Evolutionary conservation across 2,113 vertebrate species (phyloP).

Genomic region (Ceuthmochares aereus): DNA sequence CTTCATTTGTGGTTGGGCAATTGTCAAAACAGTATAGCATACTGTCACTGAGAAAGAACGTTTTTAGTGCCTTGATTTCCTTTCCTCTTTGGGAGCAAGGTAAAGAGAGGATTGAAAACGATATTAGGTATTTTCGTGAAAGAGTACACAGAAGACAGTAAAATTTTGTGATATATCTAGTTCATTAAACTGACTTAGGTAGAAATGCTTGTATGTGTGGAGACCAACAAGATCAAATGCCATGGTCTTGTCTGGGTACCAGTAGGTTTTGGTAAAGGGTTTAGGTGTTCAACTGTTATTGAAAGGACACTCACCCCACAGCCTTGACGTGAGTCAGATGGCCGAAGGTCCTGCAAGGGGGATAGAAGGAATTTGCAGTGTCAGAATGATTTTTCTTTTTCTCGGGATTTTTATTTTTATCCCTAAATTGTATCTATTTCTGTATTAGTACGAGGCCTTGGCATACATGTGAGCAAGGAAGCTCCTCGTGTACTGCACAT

Average conservation of each 20-base stretch:
- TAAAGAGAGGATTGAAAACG: neutral
- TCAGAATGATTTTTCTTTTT: neutral
- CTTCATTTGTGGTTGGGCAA: neutral
- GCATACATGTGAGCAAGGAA: neutral
- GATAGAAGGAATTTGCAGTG: neutral
- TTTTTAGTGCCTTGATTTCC: neutral
- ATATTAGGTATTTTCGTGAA: neutral
- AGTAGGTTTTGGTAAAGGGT: neutral
- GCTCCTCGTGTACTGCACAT: neutral
- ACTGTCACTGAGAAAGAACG: neutral
- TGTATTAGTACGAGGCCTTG: neutral
- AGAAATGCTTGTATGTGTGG: neutral
- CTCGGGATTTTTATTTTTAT: neutral
- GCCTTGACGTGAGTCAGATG: neutral
- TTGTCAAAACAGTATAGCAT: neutral
- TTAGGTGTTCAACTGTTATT: neutral
- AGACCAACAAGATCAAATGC: neutral
- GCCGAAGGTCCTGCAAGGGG: neutral
- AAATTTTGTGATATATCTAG: neutral
- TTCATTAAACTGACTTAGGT: neutral
- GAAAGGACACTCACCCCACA: neutral
- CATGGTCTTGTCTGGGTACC: neutral
- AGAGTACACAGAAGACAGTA: fast-evolving
- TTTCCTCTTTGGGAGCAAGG: neutral
- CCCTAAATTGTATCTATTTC: neutral